Base-by-base conservation (phyloP, 53 echinoderm and acorn worm genomes). In the Paelopatides confundens region DNA sequence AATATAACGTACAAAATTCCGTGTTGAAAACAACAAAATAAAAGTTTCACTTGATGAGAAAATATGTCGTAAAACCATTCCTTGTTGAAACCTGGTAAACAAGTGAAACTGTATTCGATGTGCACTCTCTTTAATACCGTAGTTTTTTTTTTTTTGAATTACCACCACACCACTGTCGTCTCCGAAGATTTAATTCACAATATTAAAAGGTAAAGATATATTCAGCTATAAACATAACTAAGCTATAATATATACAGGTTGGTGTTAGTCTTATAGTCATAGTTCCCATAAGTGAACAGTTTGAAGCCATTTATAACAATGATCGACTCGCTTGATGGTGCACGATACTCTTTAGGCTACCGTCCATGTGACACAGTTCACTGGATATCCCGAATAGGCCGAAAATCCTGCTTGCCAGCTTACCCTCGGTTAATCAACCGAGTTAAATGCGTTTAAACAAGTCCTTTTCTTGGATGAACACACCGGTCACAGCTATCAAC, bases 281-380 rank as follows among this genome's bases (percentile, higher is more conserved):
- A 58, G 58, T 58, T 58, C 18, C 58, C 17, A 23, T 23, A 58
- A 58, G n/a, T 58, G 58, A 58, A 58, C n/a, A n/a, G 18, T 58
- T 23, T 21, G 58, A 58, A 58, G 58, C 58, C 58, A 58, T 58
- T 58, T 58, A 5, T 58, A 23, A 58, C n/a, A 58, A 58, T 58
- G 58, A 58, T 23, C n/a, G 58, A 58, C n/a, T 58, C 2, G n/a
- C n/a, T 6, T 58, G 58, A n/a, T 58, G 5, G 58, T n/a, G 58
- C n/a, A 18, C 58, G 9, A 58, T 5, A 17, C n/a, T 58, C 58
- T 58, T 58, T 58, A 58, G 43, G 43, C 43, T 43, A 12, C 68
- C 68, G 68, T 68, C 68, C 74, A 74, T 15, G n/a, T 74, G 74
- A 40, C 46, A 74, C 43, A 74, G 74, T 74, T 74, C 40, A 74